phyloP scores from a whole-genome alignment of 2,888 invertebrate species.

The Pteria penguin region DNA sequence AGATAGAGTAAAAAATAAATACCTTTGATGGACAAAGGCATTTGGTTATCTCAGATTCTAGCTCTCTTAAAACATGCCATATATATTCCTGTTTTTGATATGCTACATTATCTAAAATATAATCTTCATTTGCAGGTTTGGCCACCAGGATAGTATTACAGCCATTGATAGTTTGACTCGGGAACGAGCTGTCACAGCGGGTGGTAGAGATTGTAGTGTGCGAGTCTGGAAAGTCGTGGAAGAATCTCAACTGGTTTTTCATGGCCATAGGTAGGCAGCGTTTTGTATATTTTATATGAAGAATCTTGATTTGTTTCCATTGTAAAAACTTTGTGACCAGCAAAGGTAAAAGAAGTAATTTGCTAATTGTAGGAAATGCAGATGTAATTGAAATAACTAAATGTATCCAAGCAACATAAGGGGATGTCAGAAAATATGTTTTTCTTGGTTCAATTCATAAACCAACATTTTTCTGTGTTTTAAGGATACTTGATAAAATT shows the following conservation, averaged over 20 bases:
- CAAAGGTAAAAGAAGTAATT: no score
- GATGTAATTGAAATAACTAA: no score
- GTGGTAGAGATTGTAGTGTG: slow-evolving; percentile 91
- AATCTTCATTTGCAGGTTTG: slow-evolving; percentile 83
- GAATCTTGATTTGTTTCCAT: background rate
- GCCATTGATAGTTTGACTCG: slow-evolving; percentile 92
- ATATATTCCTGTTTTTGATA: no score
- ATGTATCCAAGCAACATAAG: no score
- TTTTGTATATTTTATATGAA: background rate
- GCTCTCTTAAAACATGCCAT: no score
- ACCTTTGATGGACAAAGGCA: no score
- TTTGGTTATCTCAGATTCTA: no score
- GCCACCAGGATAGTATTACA: slow-evolving; percentile 93
- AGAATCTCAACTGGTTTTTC: slow-evolving; percentile 97
- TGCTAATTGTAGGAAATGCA: no score
- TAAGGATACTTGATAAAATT: no score
- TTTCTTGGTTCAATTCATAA: background rate
- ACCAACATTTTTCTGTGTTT: background rate
- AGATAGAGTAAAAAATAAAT: no score
- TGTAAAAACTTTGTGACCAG: no score
- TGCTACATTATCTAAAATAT: no score
- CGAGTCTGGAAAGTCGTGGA: slow-evolving; percentile 98
- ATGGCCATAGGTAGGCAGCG: slow-evolving; percentile 84
- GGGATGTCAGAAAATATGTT: background rate
- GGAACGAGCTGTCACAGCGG: slow-evolving; percentile 93